Base-by-base conservation (phyloP, 2,888 invertebrate species). In the Eupsilia transversa region DNA sequence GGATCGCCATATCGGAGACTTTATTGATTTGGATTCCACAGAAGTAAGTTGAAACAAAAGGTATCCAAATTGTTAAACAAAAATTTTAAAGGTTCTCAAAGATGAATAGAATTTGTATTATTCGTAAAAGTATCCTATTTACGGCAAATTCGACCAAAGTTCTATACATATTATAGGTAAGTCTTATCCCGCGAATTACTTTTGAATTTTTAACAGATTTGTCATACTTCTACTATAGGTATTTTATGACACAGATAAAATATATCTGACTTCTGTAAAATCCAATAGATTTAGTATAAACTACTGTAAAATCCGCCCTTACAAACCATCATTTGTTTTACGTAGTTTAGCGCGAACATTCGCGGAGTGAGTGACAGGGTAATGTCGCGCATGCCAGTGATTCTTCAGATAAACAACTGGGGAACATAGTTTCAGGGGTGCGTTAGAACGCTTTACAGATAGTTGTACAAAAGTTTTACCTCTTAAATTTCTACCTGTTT, bases 391-490 rank as follows among this genome's bases (percentile, higher is more conserved):
- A 86, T 85, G 72, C 85, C 76, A 74, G 59, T 67, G 74, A 85
- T 87, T 82, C 87, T 82, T 85, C n/a, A 77, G 38, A 74, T 74
- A 83, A 86, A 72, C 46, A 85, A 78, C 49, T 64, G 30, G 33
- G 56, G 69, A 77, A 74, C 81, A 86, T 85, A 83, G 81, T 88
- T 85, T 75, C 69, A 72, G 63, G 70, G 72, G 81, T 84, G 82
- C 86, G 87, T 89, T 82, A 82, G 87, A 91, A 87, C 85, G 86
- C 88, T 89, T 89, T 72, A 72, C 72, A 84, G 86, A 89, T 90
- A 91, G 89, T 89, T 89, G 77, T 74, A 80, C 65, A 77, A 83
- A 80, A 91, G 82, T 89, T 91, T 80, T 46, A 69, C 54, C 59
- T 64, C 72, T 77, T 86, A 75, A 75, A 70, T 79, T 60, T 76